Base-by-base conservation (phyloP, 2,888 invertebrate genomes). In the Elysia crispata region DNA sequence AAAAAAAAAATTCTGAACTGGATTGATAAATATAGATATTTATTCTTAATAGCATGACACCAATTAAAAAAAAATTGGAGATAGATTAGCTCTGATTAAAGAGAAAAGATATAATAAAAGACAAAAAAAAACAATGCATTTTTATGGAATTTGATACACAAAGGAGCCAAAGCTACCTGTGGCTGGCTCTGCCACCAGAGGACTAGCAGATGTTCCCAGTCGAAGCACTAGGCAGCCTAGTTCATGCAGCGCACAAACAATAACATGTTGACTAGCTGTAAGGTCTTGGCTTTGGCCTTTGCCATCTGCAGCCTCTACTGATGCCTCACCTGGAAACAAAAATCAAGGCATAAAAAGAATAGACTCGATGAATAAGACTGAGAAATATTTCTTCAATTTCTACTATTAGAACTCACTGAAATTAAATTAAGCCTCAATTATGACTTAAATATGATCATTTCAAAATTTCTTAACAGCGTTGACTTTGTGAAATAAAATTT, bases 181-280 rank as follows among this genome's bases (percentile, higher is more conserved):
- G 0, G 96, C 95, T 57, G 96, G 96, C 92, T 99, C 98, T 0
- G 95, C 95, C 13, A 98, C 94, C 13, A 99, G 94, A 90, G 97
- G 96, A 87, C 96, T 95, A 1, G 98, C 97, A 0, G 98, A 97
- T 0, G 98, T 98, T n/a, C 98, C 98, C 23, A 99, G 94, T 83
- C 97, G 96, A 57, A 97, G 93, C 28, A 98, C 95, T 80, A 99
- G 94, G 89, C 96, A 96, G 1, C 98, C 97, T 76, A 98, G 95
- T 92, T 99, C 98, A 91, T 97, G 97, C 84, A 99, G 93, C 5
- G 98, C 97, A 91, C 98, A 98, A 1, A 98, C 91, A 66, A 92
- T 82, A 1, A 91, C 89, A 85, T 92, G 92, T 76, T 91, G 91
- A 76, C 89, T 89, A n/a, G 89, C 88, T 8, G 86, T 80, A 23